These are phyloP conservation scores for Phengaris alcon DNA, from an alignment of 2,888 invertebrate genomes.

Conservation along the genomic window DNA sequence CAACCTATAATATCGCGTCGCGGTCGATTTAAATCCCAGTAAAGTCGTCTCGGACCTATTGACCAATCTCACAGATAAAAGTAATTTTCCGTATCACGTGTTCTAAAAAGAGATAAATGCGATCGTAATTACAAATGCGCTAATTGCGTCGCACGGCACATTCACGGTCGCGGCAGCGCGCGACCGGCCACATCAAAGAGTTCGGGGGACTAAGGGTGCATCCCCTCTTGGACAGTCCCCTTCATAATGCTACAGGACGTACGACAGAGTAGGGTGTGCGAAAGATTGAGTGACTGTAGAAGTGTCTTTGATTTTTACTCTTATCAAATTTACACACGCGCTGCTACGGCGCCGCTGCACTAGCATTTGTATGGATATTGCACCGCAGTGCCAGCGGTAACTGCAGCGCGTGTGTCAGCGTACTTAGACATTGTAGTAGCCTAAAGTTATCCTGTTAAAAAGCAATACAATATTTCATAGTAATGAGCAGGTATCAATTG, in stretches of 20 bases:
- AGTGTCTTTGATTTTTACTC: no score
- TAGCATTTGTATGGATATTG: no score
- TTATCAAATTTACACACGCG: no score
- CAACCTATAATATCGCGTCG: neutral
- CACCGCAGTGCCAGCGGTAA: no score
- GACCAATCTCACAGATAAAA: neutral
- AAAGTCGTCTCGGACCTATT: neutral
- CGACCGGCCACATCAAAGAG: slow-evolving; percentile 70
- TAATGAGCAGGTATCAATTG: no score
- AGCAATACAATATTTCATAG: no score
- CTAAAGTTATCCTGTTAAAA: no score
- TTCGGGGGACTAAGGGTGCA: slow-evolving; percentile 43
- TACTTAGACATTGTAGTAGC: no score
- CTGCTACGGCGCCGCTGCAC: no score
- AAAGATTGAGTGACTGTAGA: neutral
- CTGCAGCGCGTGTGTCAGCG: no score
- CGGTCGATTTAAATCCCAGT: neutral
- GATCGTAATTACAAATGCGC: slow-evolving; percentile 44
- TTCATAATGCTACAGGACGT: slow-evolving; percentile 37
- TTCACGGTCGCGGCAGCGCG: slow-evolving; percentile 64
- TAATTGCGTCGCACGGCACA: slow-evolving; percentile 64
- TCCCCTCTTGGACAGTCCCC: slow-evolving; percentile 54
- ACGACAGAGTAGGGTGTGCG: slow-evolving; percentile 42
- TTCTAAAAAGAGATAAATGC: slow-evolving; percentile 28
- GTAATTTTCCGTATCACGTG: slow-evolving; percentile 19